Percentiles rank a stretch among this genome's conserved stretches.
These are phyloP conservation scores for Setipinna tenuifilis DNA, from an alignment of 2,797 vertebrate genomes.

Conservation along the genomic window DNA sequence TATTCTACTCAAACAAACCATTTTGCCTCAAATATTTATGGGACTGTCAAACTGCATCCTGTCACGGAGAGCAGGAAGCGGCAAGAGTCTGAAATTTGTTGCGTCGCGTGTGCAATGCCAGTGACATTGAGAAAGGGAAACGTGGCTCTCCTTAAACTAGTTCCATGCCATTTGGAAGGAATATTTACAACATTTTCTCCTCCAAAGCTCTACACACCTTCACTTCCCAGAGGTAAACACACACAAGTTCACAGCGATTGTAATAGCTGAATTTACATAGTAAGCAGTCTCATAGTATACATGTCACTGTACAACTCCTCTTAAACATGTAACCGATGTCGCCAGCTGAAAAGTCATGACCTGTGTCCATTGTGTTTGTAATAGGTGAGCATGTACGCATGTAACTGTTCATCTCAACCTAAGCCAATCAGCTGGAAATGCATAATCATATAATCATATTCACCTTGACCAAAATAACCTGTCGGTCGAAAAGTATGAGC, in stretches of 20 bases:
- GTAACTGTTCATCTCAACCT: not conserved
- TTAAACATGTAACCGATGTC: too few species aligned
- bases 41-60: constrained; percentile 15
- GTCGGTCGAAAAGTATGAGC: constrained; percentile 64
- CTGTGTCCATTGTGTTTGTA: too few species aligned
- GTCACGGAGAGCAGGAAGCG: not conserved
- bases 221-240: not conserved
- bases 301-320: too few species aligned
- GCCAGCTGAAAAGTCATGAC: too few species aligned
- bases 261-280: too few species aligned
- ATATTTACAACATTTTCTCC: not conserved
- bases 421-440: too few species aligned
- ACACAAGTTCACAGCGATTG: not conserved
- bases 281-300: too few species aligned
- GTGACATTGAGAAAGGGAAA: constrained; percentile 3
- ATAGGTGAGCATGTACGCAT: not conserved
- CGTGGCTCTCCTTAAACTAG: not conserved
- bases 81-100: constrained; percentile 19
- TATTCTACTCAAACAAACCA: constrained; percentile 24
- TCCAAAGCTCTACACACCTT: not conserved
- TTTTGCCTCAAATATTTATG: constrained; percentile 25
- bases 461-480: constrained; percentile 70
- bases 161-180: not conserved
- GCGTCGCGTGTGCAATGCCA: not conserved
- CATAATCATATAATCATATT: too few species aligned